Conservation (phyloP, 2,888 invertebrate species). For the Stratiomys singularior region DNA sequence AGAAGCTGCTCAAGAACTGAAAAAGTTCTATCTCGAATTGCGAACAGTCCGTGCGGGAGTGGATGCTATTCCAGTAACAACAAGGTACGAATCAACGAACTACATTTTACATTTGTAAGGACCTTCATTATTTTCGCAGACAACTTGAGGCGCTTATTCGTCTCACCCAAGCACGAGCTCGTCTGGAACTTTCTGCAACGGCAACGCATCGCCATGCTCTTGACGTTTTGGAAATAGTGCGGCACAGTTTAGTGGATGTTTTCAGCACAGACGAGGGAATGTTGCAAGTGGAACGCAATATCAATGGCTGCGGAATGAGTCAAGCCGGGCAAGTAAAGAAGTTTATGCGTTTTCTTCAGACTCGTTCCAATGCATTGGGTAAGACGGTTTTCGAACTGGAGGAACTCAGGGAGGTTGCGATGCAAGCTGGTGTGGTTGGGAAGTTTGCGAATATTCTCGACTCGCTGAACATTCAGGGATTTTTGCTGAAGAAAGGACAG, state of each 20-base stretch:
- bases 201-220: slow-evolving; percentile 83
- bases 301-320: slow-evolving; percentile 79
- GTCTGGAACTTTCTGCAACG: slow-evolving; percentile 83
- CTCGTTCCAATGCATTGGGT: slow-evolving; percentile 72
- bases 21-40: slow-evolving; percentile 84
- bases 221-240: slow-evolving; percentile 87
- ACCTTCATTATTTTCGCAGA: slow-evolving; percentile 61
- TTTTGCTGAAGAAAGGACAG: slow-evolving; percentile 82
- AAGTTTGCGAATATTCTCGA: slow-evolving; percentile 78
- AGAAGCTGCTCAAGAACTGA: slow-evolving; percentile 77
- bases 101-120: background rate
- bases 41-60: slow-evolving; percentile 73
- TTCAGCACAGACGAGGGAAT: slow-evolving; percentile 74
- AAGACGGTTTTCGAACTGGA: slow-evolving; percentile 79
- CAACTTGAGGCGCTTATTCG: slow-evolving; percentile 91
- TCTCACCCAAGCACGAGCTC: slow-evolving; percentile 88
- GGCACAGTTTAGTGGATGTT: slow-evolving; percentile 81
- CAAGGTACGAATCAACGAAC: slow-evolving; percentile 60
- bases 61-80: slow-evolving; percentile 84
- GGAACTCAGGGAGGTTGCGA: slow-evolving; percentile 80
- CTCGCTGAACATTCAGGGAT: slow-evolving; percentile 85
- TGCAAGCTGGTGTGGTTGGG: slow-evolving; percentile 71
- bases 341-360: slow-evolving; percentile 76
- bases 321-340: slow-evolving; percentile 76
- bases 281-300: slow-evolving; percentile 70